Evolutionary conservation across 2,888 invertebrate species (phyloP), one percentile per base, ranked within the genome.

Genomic region (Phaedon cochleariae): DNA sequence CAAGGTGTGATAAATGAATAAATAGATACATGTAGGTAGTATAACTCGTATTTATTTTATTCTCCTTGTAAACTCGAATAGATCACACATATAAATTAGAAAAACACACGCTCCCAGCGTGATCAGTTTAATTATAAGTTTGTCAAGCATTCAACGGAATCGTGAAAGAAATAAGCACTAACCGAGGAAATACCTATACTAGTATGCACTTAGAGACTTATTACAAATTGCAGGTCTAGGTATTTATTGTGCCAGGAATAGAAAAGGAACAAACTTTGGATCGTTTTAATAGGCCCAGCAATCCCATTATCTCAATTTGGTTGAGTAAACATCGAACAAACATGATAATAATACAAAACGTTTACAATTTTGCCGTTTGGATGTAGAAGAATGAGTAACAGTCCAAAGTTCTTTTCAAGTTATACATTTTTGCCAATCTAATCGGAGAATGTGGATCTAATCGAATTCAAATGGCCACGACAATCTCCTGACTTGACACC

Each of bases 61-160:
- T 57, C 46, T 57, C 46, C 57, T 26, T 26, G 45, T 45, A 45
- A 22, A 17, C 45, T 26, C 57, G 45, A 57, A 48, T 48, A 48
- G 48, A 22, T 21, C 41, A 48, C 20, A 57, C 17, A 26, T 45
- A 45, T 45, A 45, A 22, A 46, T 57, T 45, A 34, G 26, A 21
- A 26, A 45, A 57, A 17, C 57, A 57, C 57, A 57, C 45, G 41
- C 57, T 57, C 45, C 29, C 22, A 41, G 26, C 57, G 45, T 57
- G 57, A 41, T 57, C 45, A 26, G 17, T 45, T 41, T 57, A 45
- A 41, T 57, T 41, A 57, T 45, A 57, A 45, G 45, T 57, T 26
- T 57, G 57, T 57, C 45, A 41, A 41, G 41, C 41, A 57, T 57
- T 26, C 45, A 26, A 46, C 57, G 22, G 29, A 45, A 57, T 45